Evolutionary conservation across 2,797 vertebrate genomes (phyloP), one percentile per base, ranked within the genome.

Genomic region (Sebastes goodei): DNA sequence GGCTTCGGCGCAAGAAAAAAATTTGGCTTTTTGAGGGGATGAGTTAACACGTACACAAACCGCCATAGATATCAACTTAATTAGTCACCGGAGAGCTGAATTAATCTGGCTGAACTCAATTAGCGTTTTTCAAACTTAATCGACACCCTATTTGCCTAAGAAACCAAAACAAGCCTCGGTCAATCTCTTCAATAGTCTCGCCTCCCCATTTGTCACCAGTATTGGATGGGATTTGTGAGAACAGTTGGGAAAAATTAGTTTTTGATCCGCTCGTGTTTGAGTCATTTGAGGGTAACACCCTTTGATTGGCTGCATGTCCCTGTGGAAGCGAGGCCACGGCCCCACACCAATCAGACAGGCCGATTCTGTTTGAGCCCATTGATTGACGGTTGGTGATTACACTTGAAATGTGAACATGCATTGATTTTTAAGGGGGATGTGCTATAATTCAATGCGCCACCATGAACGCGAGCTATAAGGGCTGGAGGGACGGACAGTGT

Each of bases 71-170:
- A 76, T 86, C 71, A 63, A 55, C 63, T 74, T 81, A 84, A 92
- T 91, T 88, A 88, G 76, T 80, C 78, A 74, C 66, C 9, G 49
- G 82, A 88, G 82, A 82, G 59, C 73, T 80, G 71, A 73, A 87
- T 90, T 89, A 86, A 91, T 89, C 78, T 70, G 76, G 15, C 57
- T 82, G 57, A 88, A 86, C 75, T 88, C 82, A 87, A 88, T 91
- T 87, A 82, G 72, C 72, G 32, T 80, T 86, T 38, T 82, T 86
- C 66, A 78, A 78, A 92, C 78, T 71, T 74, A 82, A 91, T 86
- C 65, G 29, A 83, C 67, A 60, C 46, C 55, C 29, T 59, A 62
- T 77, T 87, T 71, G 49, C 68, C 49, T 6, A 30, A 67, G 77
- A 86, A 77, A 79, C 61, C 49, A 81, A 83, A 87, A 70, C 52